These are phyloP conservation scores for Ochropacha duplaris DNA, from an alignment of 2,888 invertebrate species.

Conservation along the genomic window DNA sequence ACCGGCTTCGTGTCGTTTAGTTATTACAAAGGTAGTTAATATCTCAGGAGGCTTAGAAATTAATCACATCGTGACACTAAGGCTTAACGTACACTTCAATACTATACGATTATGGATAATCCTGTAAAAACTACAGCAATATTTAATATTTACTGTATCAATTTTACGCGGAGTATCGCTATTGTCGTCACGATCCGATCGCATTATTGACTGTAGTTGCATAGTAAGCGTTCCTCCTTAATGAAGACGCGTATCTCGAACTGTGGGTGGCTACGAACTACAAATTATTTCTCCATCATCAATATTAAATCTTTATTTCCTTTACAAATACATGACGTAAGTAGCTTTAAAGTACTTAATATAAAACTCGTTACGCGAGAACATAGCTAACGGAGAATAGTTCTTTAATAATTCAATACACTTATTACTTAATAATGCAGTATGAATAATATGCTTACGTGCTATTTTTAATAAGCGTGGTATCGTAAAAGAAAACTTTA, in stretches of 20 bases:
- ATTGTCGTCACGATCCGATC: conserved; percentile 12
- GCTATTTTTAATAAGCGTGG: conserved; percentile 8
- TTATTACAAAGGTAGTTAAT: conserved; percentile 59
- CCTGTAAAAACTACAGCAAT: neutral
- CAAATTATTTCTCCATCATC: conserved; percentile 42
- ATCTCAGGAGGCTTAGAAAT: conserved; percentile 55
- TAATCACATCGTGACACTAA: conserved; percentile 50
- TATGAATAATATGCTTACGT: conserved; percentile 12
- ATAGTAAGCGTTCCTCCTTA: conserved; percentile 23
- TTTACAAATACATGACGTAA: conserved; percentile 19
- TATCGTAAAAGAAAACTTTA: conserved; percentile 54
- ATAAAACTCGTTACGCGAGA: conserved; percentile 5
- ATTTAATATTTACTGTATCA: conserved; percentile 8
- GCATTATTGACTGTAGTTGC: conserved; percentile 4
- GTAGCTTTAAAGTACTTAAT: conserved; percentile 2
- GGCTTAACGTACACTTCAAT: conserved; percentile 23
- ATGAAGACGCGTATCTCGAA: conserved; percentile 17
- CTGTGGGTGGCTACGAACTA: conserved; percentile 22
- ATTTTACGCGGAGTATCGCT: conserved; percentile 18
- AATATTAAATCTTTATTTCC: conserved; percentile 41
- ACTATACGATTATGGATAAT: neutral
- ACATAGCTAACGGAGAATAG: neutral
- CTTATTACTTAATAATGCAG: conserved; percentile 17
- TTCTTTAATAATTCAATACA: conserved; percentile 9
- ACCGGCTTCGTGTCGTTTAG: conserved; percentile 67